Base-by-base conservation (phyloP, 2,113 vertebrate species). In the Aix galericulata region DNA sequence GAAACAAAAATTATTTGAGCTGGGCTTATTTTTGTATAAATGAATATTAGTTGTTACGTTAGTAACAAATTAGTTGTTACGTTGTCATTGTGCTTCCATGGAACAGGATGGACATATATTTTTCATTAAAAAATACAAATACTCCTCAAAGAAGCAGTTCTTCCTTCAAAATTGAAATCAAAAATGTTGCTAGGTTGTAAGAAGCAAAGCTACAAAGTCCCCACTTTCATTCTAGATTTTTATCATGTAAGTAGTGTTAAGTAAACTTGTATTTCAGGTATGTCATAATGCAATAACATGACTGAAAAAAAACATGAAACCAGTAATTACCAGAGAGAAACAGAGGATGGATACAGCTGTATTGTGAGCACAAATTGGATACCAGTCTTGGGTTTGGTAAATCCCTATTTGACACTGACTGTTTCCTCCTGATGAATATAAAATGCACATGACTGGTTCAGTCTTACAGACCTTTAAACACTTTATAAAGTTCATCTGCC, bases 1-100 rank as follows among this genome's bases (percentile, higher is more conserved):
- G 85, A 89, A 93, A 75, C 63, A 11, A 89, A 93, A 96, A 91
- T 87, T 91, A 64, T 88, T 85, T 93, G 50, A 40, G 72, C 40
- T 94, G 52, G 38, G 93, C 42, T 85, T 50, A 23, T 73, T 69
- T 95, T 96, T 76, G 17, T 73, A 18, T 79, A 77, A 36, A 95
- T 68, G 17, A 88, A 59, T 59, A 73, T 59, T 89, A 21, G 18
- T 25, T 59, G 15, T 50, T 90, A 23, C 7, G 50, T 62, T 71
- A 40, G 40, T 40, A 40, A 40, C 40, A 40, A 40, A 73, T 59
- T 89, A 21, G 18, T 27, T 59, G 15, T 50, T 90, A 23, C 7
- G 50, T 62, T 71, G 55, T 50, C 59, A 60, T 58, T 93, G 32
- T 68, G 8, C 42, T 69, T 93, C 64, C 17, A 6, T 72, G 31